These are phyloP conservation scores for Lontra canadensis DNA, from an alignment of 2,113 vertebrate species.

Conservation along the genomic window DNA sequence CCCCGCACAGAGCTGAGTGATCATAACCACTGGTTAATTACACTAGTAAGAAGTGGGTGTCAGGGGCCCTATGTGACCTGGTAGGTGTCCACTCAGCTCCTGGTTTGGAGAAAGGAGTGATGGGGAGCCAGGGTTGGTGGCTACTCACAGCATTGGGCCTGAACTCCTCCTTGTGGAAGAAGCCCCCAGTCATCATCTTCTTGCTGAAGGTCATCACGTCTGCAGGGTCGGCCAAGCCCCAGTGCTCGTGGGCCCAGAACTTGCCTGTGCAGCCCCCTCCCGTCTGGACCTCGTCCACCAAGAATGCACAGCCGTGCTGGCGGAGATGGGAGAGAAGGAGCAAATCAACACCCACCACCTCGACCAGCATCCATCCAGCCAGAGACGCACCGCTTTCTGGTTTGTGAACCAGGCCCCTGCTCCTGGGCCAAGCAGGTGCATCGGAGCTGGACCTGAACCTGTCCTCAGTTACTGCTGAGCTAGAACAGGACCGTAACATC, in stretches of 20 bases:
- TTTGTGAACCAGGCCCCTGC: accelerated
- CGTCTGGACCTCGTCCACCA: constrained; percentile 97
- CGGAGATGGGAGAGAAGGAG: neutral
- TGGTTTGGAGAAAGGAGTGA: too few relatives aligned
- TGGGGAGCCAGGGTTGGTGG: accelerated
- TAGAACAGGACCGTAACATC: neutral
- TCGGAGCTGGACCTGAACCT: neutral
- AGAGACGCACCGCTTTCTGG: neutral
- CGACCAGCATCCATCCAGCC: neutral
- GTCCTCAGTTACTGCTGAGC: neutral
- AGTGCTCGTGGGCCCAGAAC: constrained; percentile 98
- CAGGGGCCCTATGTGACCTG: neutral
- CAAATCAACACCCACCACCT: accelerated
- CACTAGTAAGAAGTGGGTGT: neutral
- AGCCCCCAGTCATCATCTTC: constrained; percentile 97
- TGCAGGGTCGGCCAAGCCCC: constrained; percentile 94
- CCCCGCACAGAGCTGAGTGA: neutral
- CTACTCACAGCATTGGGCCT: constrained; percentile 92
- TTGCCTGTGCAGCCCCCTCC: constrained; percentile 95
- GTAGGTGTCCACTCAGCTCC: neutral
- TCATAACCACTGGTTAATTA: neutral
- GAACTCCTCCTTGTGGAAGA: constrained; percentile 93
- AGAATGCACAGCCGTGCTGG: constrained; percentile 95
- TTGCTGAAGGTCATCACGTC: constrained; percentile 97
- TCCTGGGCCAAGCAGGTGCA: neutral